These are phyloP conservation scores for Celastrina argiolus DNA, from an alignment of 2,888 invertebrate species.

Conservation along the genomic window DNA sequence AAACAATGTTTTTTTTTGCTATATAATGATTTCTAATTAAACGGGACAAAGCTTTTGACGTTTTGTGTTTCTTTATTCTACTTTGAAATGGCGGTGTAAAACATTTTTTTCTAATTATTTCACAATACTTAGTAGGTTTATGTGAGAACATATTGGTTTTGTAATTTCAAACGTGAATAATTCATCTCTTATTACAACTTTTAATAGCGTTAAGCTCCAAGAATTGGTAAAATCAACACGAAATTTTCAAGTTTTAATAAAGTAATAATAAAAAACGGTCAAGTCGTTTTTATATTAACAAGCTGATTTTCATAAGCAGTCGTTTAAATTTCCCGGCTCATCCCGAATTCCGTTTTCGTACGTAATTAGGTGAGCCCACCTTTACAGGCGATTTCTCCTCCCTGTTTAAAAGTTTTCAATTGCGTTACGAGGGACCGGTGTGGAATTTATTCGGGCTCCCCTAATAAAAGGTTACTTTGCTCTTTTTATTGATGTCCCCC, in stretches of 20 bases:
- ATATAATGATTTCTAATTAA: constrained; percentile 30
- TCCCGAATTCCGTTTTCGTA: constrained; percentile 61
- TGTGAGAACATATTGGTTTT: too few relatives aligned
- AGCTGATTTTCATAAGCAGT: constrained; percentile 61
- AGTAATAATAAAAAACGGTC: constrained; percentile 33
- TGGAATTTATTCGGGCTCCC: constrained; percentile 74
- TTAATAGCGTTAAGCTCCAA: not conserved
- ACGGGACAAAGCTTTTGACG: constrained; percentile 9
- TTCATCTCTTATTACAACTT: not conserved
- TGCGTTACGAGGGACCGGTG: constrained; percentile 69
- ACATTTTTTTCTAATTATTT: too few relatives aligned
- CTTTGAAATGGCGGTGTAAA: not conserved
- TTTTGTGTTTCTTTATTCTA: not conserved
- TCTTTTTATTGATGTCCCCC: constrained; percentile 57
- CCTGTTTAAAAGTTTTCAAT: constrained; percentile 78
- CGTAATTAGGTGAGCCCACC: constrained; percentile 72
- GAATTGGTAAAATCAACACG: not conserved
- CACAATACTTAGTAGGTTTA: too few relatives aligned
- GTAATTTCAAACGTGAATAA: too few relatives aligned
- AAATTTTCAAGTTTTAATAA: not conserved
- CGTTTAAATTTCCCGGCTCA: constrained; percentile 69
- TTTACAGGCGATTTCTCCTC: constrained; percentile 72
- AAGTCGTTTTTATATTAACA: constrained; percentile 56
- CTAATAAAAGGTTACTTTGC: constrained; percentile 71
- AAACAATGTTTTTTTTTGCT: constrained; percentile 20